A percentile compares a stretch with the other conserved stretches of the same genome.
Evolutionary conservation across 2,113 vertebrate genomes (phyloP).

Genomic region (Lepus timidus): DNA sequence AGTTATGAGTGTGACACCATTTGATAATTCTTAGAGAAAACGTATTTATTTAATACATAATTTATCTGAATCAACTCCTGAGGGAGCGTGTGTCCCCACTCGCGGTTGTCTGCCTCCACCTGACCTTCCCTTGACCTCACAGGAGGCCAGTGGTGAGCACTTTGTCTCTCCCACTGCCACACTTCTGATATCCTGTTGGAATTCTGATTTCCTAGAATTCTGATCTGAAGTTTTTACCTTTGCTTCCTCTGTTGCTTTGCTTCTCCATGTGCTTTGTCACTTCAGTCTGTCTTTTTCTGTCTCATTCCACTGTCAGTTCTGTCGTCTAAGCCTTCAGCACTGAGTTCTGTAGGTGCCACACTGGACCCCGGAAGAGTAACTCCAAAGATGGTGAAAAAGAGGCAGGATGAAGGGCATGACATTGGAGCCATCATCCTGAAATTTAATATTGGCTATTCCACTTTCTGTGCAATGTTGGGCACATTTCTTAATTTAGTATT

Average conservation of each 20-base stretch:
- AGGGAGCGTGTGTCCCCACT: no score
- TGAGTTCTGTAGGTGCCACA: no score
- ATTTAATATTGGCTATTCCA: no score
- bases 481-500: not conserved
- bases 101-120: not conserved
- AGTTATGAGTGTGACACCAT: not conserved
- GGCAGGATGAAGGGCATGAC: fast-evolving
- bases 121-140: not conserved
- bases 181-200: not conserved
- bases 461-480: not conserved
- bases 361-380: fast-evolving
- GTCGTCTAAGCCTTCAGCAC: no score
- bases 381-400: not conserved
- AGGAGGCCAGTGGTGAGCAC: not conserved
- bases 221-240: no score
- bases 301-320: not conserved
- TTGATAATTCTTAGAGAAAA: not conserved
- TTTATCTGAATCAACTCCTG: not conserved
- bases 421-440: not conserved
- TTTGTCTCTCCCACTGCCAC: not conserved
- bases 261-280: not conserved
- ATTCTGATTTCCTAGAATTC: no score
- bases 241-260: not conserved
- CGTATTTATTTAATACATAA: not conserved
- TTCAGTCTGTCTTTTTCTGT: not conserved